phyloP scores from a whole-genome alignment of 92 coral and sea anemone species.

The Umimayanthus kanabou region DNA sequence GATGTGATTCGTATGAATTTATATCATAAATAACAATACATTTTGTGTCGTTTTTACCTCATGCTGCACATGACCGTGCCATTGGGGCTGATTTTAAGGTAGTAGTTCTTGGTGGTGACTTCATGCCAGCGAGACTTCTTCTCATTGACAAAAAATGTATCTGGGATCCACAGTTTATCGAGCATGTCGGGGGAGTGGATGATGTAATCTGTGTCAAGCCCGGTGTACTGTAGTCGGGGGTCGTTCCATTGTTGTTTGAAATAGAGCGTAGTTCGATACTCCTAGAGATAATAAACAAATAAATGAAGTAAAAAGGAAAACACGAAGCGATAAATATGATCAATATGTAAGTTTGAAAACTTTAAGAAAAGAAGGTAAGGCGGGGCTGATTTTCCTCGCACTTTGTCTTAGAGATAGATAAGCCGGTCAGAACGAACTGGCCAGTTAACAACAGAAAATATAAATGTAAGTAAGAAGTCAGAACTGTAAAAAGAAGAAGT shows the following conservation, averaged over 20 bases:
- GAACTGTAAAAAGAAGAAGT: no score
- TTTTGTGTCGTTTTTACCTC: slow-evolving; percentile 51
- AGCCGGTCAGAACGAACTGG: no score
- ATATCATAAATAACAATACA: background rate
- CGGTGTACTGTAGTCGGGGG: slow-evolving; percentile 60
- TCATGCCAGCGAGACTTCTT: slow-evolving; percentile 74
- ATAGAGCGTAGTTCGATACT: slow-evolving; percentile 64
- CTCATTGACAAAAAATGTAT: slow-evolving; percentile 71
- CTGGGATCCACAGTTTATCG: slow-evolving; percentile 85
- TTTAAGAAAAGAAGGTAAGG: background rate
- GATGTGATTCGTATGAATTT: background rate
- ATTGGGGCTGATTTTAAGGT: slow-evolving; percentile 65
- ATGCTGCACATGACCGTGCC: slow-evolving; percentile 75
- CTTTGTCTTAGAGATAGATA: no score
- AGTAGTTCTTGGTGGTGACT: slow-evolving; percentile 81
- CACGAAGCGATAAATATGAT: background rate
- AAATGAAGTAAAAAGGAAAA: background rate
- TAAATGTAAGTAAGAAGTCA: no score
- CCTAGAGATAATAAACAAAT: slow-evolving; percentile 33
- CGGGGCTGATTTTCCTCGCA: no score
- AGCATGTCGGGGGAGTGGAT: slow-evolving; percentile 66
- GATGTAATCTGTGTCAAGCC: slow-evolving; percentile 30
- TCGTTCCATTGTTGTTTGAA: slow-evolving; percentile 75
- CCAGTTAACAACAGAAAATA: no score
- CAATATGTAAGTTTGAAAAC: no score